Evolutionary conservation across 2,113 vertebrate species (phyloP).

Genomic region (Micronycteris hirsuta): DNA sequence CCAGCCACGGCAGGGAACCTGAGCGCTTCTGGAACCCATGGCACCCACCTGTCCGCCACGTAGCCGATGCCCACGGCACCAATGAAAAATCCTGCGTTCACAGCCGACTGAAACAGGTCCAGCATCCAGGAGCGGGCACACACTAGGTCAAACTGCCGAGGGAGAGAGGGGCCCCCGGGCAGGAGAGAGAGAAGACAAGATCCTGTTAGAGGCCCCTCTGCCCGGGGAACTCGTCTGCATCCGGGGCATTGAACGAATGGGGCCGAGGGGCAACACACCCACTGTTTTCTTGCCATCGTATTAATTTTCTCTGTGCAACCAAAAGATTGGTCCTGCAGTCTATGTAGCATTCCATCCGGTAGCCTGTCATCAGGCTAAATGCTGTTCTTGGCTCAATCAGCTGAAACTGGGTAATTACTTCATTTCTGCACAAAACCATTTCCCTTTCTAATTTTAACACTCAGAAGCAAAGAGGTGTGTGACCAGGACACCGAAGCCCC

Average conservation of each 20-base stretch:
- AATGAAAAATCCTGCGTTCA: constrained; percentile 87
- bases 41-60: constrained; percentile 87
- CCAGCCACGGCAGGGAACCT: not conserved
- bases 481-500: accelerated
- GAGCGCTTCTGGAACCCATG: accelerated
- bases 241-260: not conserved
- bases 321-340: not conserved
- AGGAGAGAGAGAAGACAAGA: not conserved
- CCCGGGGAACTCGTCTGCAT: accelerated
- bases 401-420: not conserved
- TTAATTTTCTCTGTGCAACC: not conserved
- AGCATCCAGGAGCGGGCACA: constrained; percentile 87
- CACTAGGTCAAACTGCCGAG: constrained; percentile 87
- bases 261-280: not conserved
- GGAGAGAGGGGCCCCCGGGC: not conserved
- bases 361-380: not conserved
- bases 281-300: not conserved
- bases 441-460: not conserved
- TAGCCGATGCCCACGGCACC: constrained; percentile 88
- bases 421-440: not conserved
- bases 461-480: not conserved
- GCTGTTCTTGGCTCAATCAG: not conserved
- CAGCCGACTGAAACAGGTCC: constrained; percentile 86
- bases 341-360: not conserved
- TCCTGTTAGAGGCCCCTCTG: not conserved